A percentile compares a stretch with the other conserved stretches of the same genome.
phyloP scores from a whole-genome alignment of 2,888 invertebrate species.

The Pandemis heparana region DNA sequence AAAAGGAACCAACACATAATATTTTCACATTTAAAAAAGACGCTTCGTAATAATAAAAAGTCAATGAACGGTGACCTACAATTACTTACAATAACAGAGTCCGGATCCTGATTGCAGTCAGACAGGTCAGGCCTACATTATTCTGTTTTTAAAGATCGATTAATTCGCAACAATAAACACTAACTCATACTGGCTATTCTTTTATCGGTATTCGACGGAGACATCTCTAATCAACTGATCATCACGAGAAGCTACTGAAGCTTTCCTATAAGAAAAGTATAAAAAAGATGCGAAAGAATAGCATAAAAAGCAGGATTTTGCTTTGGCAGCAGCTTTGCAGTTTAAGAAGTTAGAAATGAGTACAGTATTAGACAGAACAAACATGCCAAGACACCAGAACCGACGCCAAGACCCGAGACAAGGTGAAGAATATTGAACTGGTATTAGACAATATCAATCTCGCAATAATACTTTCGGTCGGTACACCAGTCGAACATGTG shows the following conservation, averaged over 20 bases:
- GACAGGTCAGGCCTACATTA: neutral
- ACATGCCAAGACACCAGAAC: too few species aligned
- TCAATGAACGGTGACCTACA: neutral
- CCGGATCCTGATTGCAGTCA: neutral
- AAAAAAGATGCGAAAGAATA: neutral
- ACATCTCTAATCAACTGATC: neutral
- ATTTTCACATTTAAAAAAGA: too few species aligned
- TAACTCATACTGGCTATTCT: neutral
- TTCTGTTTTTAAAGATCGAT: neutral
- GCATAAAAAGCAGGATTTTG: neutral
- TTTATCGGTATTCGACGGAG: neutral
- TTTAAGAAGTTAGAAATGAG: too few species aligned
- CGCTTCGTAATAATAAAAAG: too few species aligned
- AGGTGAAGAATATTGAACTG: neutral
- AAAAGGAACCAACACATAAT: too few species aligned
- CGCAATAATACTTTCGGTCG: slow-evolving; percentile 10
- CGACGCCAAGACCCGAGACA: neutral
- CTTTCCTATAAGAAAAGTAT: neutral
- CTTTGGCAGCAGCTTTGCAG: neutral
- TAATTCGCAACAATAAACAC: neutral
- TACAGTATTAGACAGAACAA: neutral
- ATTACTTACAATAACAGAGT: neutral
- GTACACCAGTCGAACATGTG: slow-evolving; percentile 17
- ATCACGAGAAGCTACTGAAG: too few species aligned
- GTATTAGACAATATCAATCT: slow-evolving; percentile 14